These are phyloP conservation scores for Drosophila repletoides DNA, from an alignment of 1,140 invertebrate genomes.

Conservation along the genomic window DNA sequence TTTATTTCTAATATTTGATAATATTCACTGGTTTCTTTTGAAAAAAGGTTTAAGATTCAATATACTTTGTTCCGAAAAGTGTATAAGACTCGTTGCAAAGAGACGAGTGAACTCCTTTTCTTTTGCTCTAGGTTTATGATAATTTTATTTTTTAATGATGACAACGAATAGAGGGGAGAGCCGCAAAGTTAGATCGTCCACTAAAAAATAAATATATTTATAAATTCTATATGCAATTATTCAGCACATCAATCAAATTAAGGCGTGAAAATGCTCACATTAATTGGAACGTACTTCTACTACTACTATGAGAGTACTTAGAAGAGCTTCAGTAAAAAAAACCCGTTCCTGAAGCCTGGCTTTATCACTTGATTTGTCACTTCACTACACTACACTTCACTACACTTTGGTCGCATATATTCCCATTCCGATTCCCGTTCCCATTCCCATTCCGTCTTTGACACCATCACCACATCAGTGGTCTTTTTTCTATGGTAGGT, in stretches of 20 bases:
- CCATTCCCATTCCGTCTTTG: constrained; percentile 11
- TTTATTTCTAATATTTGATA: too few species aligned
- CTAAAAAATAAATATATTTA: constrained; percentile 26
- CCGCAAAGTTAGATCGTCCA: constrained; percentile 17
- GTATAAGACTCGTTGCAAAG: too few species aligned
- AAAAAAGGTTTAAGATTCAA: too few species aligned
- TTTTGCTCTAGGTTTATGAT: too few species aligned
- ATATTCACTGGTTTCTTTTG: too few species aligned
- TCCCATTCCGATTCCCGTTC: not conserved
- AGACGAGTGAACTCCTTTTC: too few species aligned
- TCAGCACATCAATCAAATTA: constrained; percentile 54
- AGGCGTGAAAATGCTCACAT: constrained; percentile 61
- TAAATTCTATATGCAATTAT: constrained; percentile 42
- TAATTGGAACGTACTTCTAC: constrained; percentile 52
- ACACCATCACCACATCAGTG: constrained; percentile 43
- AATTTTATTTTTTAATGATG: constrained; percentile 22
- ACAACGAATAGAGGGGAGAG: not conserved
- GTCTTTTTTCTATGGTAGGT: constrained; percentile 8
- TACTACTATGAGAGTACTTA: constrained; percentile 15
- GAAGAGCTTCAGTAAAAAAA: not conserved
- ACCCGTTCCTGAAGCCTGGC: constrained; percentile 19
- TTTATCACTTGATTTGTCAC: constrained; percentile 43
- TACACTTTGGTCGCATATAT: constrained; percentile 7
- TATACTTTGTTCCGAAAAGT: too few species aligned
- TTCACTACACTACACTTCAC: not conserved